Base-by-base conservation (phyloP, 1,140 invertebrate genomes). In the Helicoverpa armigera region DNA sequence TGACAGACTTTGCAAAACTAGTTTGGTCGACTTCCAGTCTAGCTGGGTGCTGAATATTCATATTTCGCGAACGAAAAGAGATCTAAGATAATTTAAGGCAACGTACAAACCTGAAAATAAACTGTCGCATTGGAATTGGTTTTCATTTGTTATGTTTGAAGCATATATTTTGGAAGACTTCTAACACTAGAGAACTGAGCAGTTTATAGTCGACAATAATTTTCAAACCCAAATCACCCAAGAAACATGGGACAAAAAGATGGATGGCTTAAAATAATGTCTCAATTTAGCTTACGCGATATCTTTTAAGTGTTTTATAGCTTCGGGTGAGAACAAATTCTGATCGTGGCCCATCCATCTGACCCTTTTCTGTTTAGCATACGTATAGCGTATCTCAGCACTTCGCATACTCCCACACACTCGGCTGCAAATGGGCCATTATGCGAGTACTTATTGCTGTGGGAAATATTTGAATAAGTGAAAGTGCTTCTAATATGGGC, bases 341-440 rank as follows among this genome's bases (percentile, higher is more conserved):
- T 69, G 73, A 82, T 80, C 63, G 78, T 82, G 74, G 80, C 80
- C 85, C 84, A 89, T 89, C 84, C 80, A 87, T 90, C 85, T 82
- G 83, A 80, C 87, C 87, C 88, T 86, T 60, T 58, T 74, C 85
- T 82, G 82, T 73, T 90, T 91, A 84, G 86, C 90, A 90, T 92
- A 91, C 86, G 83, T 83, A 89, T 85, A 84, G 76, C 88, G 88
- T 89, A 69, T 74, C 86, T 87, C 85, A 82, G 56, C 82, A 77
- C 72, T 61, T 54, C 82, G 16, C 79, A 80, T 82, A 77, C 75
- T 67, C 75, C 61, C 75, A 73, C 63, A 63, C 61, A 51, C 60
- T 51, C 3, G 16, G 23, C 50, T 29, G 3, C 13, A 67, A 77
- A 77, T 77, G 75, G 75, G 50, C 75, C 61, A 77, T 77, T 77